Conservation (phyloP, 2,888 invertebrate genomes). For the Epistrophe grossulariae region DNA sequence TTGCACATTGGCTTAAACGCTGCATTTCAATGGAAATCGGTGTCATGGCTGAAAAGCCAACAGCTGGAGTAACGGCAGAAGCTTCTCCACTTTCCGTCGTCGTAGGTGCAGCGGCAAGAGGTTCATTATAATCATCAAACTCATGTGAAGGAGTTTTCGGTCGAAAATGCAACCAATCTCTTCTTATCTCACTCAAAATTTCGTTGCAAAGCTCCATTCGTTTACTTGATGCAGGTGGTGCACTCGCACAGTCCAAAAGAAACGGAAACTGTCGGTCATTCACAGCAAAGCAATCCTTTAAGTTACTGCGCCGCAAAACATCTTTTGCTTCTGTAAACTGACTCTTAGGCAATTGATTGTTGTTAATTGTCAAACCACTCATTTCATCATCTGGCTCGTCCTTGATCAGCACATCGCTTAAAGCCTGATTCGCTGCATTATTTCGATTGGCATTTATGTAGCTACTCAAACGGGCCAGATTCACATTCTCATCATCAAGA, state of each 20-base stretch:
- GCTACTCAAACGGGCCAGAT: constrained; percentile 83
- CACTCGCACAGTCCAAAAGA: constrained; percentile 37
- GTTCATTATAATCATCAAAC: constrained; percentile 33
- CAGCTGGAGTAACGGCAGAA: constrained; percentile 74
- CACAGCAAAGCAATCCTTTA: constrained; percentile 48
- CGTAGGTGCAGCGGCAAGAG: constrained; percentile 75
- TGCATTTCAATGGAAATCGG: constrained; percentile 82
- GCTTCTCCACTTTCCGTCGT: constrained; percentile 77
- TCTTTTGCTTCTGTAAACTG: constrained; percentile 72
- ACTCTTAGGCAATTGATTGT: constrained; percentile 72
- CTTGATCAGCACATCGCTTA: constrained; percentile 44
- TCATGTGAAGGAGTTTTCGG: constrained; percentile 82
- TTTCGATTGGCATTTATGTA: constrained; percentile 78
- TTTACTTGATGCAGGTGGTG: constrained; percentile 81
- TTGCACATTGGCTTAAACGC: constrained; percentile 75
- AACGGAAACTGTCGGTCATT: constrained; percentile 43
- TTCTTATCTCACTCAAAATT: constrained; percentile 81
- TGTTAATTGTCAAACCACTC: constrained; percentile 64
- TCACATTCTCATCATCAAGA: constrained; percentile 82
- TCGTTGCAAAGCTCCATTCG: constrained; percentile 82
- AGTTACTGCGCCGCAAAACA: constrained; percentile 57
- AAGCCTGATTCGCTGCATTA: constrained; percentile 70
- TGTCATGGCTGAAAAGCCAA: constrained; percentile 82
- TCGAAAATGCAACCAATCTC: constrained; percentile 83
- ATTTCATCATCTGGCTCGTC: constrained; percentile 50